These are phyloP conservation scores for Vicugna pacos DNA, from an alignment of 2,113 vertebrate genomes.

Conservation along the genomic window DNA sequence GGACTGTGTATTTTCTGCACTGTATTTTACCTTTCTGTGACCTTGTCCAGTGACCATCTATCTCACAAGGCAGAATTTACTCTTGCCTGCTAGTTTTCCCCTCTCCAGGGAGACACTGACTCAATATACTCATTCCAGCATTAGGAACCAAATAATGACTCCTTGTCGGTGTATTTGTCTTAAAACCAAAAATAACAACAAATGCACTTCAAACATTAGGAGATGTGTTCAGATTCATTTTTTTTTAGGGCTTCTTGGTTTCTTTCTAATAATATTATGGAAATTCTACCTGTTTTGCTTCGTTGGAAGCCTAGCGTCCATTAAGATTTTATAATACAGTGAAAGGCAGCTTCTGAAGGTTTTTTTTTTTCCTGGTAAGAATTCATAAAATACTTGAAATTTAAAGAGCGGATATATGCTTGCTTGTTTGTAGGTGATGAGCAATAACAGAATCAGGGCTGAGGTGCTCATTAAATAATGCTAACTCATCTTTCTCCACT, in stretches of 20 bases:
- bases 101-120: background rate
- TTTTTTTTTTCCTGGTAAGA: conserved; percentile 18
- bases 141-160: background rate
- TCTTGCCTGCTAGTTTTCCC: background rate
- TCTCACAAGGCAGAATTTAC: background rate
- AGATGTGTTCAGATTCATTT: background rate
- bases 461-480: background rate
- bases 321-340: background rate
- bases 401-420: background rate
- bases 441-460: background rate
- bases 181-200: background rate
- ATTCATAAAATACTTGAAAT: background rate
- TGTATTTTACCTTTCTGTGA: background rate
- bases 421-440: background rate
- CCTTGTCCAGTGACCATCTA: background rate
- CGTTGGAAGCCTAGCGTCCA: background rate
- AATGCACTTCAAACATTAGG: background rate
- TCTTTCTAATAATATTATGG: background rate
- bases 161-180: background rate
- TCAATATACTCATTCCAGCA: background rate
- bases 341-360: background rate
- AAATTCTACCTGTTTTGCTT: background rate
- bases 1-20: background rate
- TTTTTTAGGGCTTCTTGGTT: background rate
- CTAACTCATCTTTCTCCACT: background rate